Conservation (phyloP, 2,113 vertebrate species). For the Meriones unguiculatus region DNA sequence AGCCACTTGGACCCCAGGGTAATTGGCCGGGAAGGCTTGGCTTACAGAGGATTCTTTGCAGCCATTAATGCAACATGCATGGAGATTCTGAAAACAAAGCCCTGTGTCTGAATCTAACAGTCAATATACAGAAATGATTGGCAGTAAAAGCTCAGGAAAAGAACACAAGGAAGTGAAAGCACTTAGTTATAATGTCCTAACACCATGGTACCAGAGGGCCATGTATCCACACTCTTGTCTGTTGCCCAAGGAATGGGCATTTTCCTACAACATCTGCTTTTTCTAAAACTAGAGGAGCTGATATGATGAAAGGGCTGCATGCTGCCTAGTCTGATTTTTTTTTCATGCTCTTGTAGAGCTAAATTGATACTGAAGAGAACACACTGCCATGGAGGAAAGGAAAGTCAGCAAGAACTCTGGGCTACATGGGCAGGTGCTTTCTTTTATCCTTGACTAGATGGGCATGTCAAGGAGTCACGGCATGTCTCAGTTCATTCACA, state of each 20-base stretch:
- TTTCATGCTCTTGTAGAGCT: neutral
- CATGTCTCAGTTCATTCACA: neutral
- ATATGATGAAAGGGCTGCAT: neutral
- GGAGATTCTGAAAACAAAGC: conserved; percentile 72
- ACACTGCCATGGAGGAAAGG: neutral
- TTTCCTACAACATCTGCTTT: neutral
- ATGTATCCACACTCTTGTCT: neutral
- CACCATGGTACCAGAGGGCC: neutral
- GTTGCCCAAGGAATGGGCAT: neutral
- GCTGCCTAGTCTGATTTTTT: neutral
- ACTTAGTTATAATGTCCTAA: neutral
- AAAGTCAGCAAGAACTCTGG: neutral
- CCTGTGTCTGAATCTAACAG: conserved; percentile 65
- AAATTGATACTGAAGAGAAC: neutral
- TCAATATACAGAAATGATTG: conserved; percentile 70
- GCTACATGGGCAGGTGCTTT: neutral
- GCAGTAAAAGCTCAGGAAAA: neutral
- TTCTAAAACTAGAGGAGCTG: conserved; percentile 24
- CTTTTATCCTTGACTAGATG: conserved; percentile 7
- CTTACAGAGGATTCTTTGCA: conserved; percentile 73
- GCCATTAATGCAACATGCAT: conserved; percentile 58
- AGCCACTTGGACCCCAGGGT: conserved; percentile 68
- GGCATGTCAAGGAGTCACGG: neutral
- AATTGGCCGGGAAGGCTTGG: conserved; percentile 79
- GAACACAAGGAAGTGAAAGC: neutral